Percentiles rank a stretch among this genome's conserved stretches.
Evolutionary conservation across 2,797 vertebrate genomes (phyloP).

Genomic region (Diglossa cyanea): DNA sequence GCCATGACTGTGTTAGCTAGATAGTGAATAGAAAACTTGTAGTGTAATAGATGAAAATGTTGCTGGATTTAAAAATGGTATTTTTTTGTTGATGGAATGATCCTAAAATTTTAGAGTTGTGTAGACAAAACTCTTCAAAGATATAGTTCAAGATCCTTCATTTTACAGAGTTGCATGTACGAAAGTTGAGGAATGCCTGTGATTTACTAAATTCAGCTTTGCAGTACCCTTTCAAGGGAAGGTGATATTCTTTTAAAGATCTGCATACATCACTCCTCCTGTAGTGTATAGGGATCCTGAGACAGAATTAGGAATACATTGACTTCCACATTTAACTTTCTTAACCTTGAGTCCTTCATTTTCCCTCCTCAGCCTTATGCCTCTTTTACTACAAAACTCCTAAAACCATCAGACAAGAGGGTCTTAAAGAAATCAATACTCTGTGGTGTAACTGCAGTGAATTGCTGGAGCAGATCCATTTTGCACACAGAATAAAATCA

Average conservation of each 20-base stretch:
- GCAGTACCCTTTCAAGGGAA: not conserved
- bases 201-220: not conserved
- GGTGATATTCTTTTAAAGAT: not conserved
- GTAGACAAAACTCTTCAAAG: not conserved
- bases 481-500: not conserved
- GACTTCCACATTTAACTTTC: not conserved
- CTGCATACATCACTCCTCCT: not conserved
- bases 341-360: not conserved
- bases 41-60: not conserved
- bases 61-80: not conserved
- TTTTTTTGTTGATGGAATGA: not conserved
- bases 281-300: not conserved
- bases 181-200: not conserved
- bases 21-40: not conserved
- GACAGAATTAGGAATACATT: not conserved
- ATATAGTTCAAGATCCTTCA: not conserved
- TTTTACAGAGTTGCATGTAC: not conserved
- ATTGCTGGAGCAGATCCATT: not conserved
- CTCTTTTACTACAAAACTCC: not conserved
- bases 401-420: not conserved
- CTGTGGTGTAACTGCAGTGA: not conserved
- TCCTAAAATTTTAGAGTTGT: not conserved
- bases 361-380: not conserved
- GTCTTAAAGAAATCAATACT: not conserved
- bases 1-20: not conserved